Evolutionary conservation across 2,113 vertebrate species (phyloP), one percentile per base, ranked within the genome.

Genomic region (Chrysochloris asiatica): DNA sequence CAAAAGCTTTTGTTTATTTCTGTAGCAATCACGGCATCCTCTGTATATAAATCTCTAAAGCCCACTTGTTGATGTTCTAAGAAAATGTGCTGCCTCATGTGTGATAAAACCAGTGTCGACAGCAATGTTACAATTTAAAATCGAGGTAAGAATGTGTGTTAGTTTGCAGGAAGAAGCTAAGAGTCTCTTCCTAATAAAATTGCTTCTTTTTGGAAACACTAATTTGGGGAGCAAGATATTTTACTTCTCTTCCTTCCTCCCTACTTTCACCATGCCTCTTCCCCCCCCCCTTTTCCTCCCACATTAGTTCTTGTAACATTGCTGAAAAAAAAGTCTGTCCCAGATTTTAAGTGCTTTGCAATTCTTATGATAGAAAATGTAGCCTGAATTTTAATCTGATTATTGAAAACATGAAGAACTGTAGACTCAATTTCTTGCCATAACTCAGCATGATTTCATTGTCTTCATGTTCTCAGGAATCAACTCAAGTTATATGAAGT

Each of bases 81-180:
- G 88, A 83, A 92, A 91, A 92, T 92, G 94, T 93, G 88, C 93
- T 95, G 92, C 73, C 38, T 94, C 94, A 85, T 90, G 79, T 76
- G 86, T 89, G 92, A 84, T 50, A 97, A 96, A 97, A 90, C 83
- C 19, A 87, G 82, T 38, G 21, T 0, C 0, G 54, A 86, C 45
- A 36, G 88, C 84, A 72, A 72, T 93, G 85, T 90, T 50, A 14
- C 0, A 87, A 83, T 90, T 91, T 94, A 94, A n/a, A n/a, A 97
- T 86, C 93, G 2, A 78, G 83, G 84, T 73, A 30, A 80, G 93
- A 83, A 92, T 6, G 0, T 89, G 69, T 89, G 21, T 65, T 83
- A 19, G 45, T 90, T 84, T 56, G 95, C 83, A 73, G 92, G 89
- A 65, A 63, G 26, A 43, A 76, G 47, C 30, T 69, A 22, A 56